Base-by-base conservation (phyloP, 23 tunicate genomes). In the Halocynthia aurantium region DNA sequence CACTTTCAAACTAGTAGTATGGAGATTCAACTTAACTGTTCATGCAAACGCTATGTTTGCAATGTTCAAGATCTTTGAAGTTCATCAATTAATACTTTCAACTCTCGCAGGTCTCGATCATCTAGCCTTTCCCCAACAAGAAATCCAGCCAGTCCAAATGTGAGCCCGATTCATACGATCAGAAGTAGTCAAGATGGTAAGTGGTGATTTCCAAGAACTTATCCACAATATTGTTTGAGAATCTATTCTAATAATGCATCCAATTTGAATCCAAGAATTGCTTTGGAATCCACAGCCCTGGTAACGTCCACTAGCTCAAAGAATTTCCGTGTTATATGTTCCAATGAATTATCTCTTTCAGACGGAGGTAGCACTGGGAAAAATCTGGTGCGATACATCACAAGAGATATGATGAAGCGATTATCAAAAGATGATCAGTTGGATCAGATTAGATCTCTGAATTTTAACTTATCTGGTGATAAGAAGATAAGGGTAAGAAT, bases 311-410 rank as follows among this genome's bases (percentile, higher is more conserved):
- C 15, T 13, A 5, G 63, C 17, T 58, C 4, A 58, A n/a, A 13
- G n/a, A 58, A 58, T 58, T 58, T 5, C 17, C 4, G 63, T 58
- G 4, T 1, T 13, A 58, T 58, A 13, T 67, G 44, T 31, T 31
- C 11, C 49, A 49, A n/a, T 67, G 49, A 17, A 49, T 2, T 67
- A 67, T n/a, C n/a, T 15, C 73, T 58, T 50, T 62, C 56, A 72
- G 79, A 81, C 57, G 69, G 70, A n/a, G 68, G 66, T 54, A 22
- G 60, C 12, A 22, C 76, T 44, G 93, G 93, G 8, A 57, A 71
- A 50, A 92, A 86, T 75, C 56, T 92, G 5, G 98, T 92, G 44
- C 84, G 98, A 50, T 92, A 92, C 78, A 92, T 92, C 49, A 92
- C 92, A 11, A 75, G 52, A 15, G 91, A 92, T 7, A 57, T 92